Evolutionary conservation across 2,888 invertebrate genomes (phyloP), one percentile per base, ranked within the genome.

Genomic region (Orthosia incerta): DNA sequence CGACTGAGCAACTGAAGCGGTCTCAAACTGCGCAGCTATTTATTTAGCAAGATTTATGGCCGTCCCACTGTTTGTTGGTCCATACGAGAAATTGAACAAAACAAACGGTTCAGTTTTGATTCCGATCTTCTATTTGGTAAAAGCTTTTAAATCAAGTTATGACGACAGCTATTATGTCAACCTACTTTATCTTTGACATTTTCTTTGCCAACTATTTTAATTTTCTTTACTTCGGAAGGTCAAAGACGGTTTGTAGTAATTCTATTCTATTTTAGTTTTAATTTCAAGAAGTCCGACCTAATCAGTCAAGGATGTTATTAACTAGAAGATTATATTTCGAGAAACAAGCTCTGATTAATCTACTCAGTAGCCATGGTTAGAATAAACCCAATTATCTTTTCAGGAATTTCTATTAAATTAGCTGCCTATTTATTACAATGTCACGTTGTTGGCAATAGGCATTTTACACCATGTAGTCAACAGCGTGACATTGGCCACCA

Each of bases 11-110:
- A 80, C 69, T 74, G 71, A 71, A 85, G 72, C 85, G 79, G 74
- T 83, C 79, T 83, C 80, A 72, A 76, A 84, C 81, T 83, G 64
- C 76, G 67, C 55, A 80, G 83, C 83, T 77, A 85, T 87, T 86
- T 86, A 86, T 87, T 87, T 74, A 71, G 53, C 50, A 51, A 77
- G 86, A 85, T 86, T 87, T 86, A 85, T 87, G 70, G 76, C 66
- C 71, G 57, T 48, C 23, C 63, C 9, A 39, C 39, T 39, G 39
- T 39, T 39, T 67, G 66, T 46, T 56, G 55, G 55, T 80, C 68
- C 76, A 71, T 56, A 71, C 57, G 67, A 68, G 56, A 73, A 68
- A 81, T 76, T 56, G 76, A 51, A 55, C 84, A 81, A 80, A 84
- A 75, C 81, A 71, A 81, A 80, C 64, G 64, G n/a, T 26, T 39